Base-by-base conservation (phyloP, 2,113 vertebrate genomes). In the Perca flavescens region DNA sequence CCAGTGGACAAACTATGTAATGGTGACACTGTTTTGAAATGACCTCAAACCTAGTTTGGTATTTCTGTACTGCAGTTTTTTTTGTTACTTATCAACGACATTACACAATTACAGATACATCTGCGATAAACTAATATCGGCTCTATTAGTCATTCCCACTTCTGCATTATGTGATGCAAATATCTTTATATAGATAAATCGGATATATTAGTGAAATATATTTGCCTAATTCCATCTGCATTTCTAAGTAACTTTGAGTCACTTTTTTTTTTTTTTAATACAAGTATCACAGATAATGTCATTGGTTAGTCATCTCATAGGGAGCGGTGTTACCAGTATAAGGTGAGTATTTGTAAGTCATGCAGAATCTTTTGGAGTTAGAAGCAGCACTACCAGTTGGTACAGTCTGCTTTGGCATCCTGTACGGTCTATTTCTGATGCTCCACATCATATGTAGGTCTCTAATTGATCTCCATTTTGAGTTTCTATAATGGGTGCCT, bases 381-480 rank as follows among this genome's bases (percentile, higher is more conserved):
- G 1, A 79, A 36, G 63, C 62, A 22, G 62, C 22, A 50, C 34
- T 13, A 66, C 54, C 49, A 43, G 74, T 56, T 36, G 14, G 79
- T 69, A 15, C 57, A 61, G 28, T 61, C 16, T 73, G 31, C 11
- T 64, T 47, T 58, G 75, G 75, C 13, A 49, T 50, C 50, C 57
- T 52, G 28, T 56, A 36, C 0, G 0, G 14, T 36, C 31, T 75
- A 31, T 73, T 58, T 57, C n/a, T 64, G n/a, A 67, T 65, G 49
- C 71, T 72, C 54, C 19, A 76, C 13, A 58, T 73, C 11, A 6
- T 19, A 57, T 65, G 58, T 58, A 77, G 74, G 46, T 28, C 79
- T 77, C 40, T 46, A 28, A 17, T 31, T 19, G 46, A 50, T 28
- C 2, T 69, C 15, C 52, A 52, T 50, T 31, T 68, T 19, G 40